Evolutionary conservation across 2,797 vertebrate species (phyloP), one percentile per base, ranked within the genome.

Genomic region (Silurus lanzhouensis): DNA sequence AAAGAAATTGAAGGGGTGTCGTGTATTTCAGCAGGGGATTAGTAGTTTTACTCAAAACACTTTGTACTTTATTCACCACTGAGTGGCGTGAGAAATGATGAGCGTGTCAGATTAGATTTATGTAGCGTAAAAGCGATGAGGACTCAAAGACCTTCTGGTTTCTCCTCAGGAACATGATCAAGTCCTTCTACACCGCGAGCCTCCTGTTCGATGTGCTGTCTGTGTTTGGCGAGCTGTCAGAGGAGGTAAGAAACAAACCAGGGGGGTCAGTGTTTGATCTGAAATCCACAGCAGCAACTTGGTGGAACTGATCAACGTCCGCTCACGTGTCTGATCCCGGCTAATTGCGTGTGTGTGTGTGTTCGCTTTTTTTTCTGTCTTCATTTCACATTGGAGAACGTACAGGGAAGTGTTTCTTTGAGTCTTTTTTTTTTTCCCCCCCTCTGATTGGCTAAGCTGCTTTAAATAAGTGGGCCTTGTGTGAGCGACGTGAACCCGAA

Each of bases 131-230:
- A 31, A 52, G 48, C 8, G 48, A 52, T 52, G 48, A 10, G 2
- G 48, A 52, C 6, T 52, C 14, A 68, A 17, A 71, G 6, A 22
- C 31, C 66, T 82, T 55, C 31, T 8, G 1, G 14, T 85, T 86
- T 81, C 1, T 46, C 83, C 52, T 19, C 92, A 99, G 98, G 95
- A 99, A 99, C 91, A 99, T 99, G 98, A 97, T 99, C 91, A 99
- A 99, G 93, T 98, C 98, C 5, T 99, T 99, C 94, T 99, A 98
- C 93, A 97, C 98, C 0, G 91, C 98, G 89, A 99, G 97, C 91
- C 96, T 99, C 84, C 94, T 99, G 92, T 92, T 97, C 88, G 98
- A 99, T 1, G 97, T 98, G 84, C 91, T 99, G 88, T 95, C 95
- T 0, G 97, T 99, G 71, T 99, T 99, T 87, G 98, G 98, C 31